Base-by-base conservation (phyloP, 2,888 invertebrate species). In the Neoscelio sp. region DNA sequence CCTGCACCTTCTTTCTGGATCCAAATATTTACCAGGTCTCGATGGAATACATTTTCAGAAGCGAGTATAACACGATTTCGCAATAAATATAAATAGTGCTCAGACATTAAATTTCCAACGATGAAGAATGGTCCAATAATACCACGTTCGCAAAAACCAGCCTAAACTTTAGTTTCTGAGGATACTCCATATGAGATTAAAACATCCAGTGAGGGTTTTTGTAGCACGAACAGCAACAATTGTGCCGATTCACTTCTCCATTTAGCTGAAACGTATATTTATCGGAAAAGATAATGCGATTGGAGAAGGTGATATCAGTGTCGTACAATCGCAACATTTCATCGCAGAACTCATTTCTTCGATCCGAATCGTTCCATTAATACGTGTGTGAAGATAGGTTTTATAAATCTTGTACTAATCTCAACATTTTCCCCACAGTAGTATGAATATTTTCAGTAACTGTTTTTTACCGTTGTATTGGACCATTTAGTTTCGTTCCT, bases 341-440 rank as follows among this genome's bases (percentile, higher is more conserved):
- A 42, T 75, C 75, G 44, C 81, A 82, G 76, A 82, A 82, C 52
- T 83, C 76, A 13, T 80, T 38, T 4, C 80, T 62, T 10, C 82
- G 40, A 60, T 84, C 84, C 33, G 44, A 33, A 71, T 84, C 70
- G 76, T 82, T n/a, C n/a, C n/a, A n/a, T n/a, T n/a, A n/a, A n/a
- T n/a, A n/a, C n/a, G n/a, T n/a, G n/a, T n/a, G n/a, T n/a, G n/a
- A n/a, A n/a, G n/a, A n/a, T n/a, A n/a, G n/a, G n/a, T n/a, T n/a
- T n/a, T n/a, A n/a, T n/a, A n/a, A n/a, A n/a, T n/a, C n/a, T n/a
- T n/a, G n/a, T n/a, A n/a, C n/a, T n/a, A n/a, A n/a, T n/a, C n/a
- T n/a, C n/a, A n/a, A n/a, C n/a, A n/a, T n/a, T n/a, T n/a, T n/a
- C n/a, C n/a, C n/a, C n/a, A n/a, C n/a, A n/a, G n/a, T n/a, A n/a